These are phyloP conservation scores for Polydrusus tereticollis DNA, from an alignment of 2,888 invertebrate genomes.

Conservation along the genomic window DNA sequence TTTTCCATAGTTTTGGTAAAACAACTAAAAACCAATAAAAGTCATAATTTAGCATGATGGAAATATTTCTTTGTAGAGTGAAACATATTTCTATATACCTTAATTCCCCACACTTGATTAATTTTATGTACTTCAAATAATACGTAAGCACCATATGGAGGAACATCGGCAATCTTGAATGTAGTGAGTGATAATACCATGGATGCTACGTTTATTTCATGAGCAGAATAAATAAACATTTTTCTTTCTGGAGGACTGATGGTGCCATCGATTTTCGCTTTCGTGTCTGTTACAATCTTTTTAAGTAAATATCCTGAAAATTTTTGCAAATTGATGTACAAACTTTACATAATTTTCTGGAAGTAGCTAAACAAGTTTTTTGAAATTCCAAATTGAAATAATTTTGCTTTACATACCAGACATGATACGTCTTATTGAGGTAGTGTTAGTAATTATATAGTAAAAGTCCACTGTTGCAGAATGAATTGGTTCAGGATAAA, in stretches of 20 bases:
- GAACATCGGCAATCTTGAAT: constrained; percentile 39
- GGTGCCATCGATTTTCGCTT: constrained; percentile 51
- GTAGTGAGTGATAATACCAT: constrained; percentile 44
- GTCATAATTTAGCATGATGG: no score
- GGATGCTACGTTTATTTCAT: constrained; percentile 49
- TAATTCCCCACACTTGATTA: constrained; percentile 44
- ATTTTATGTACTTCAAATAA: constrained; percentile 51
- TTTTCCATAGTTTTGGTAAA: neutral
- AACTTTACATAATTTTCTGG: no score
- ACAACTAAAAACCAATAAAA: neutral
- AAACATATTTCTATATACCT: constrained; percentile 31
- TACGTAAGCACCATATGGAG: constrained; percentile 47
- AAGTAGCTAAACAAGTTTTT: neutral
- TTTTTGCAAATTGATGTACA: neutral
- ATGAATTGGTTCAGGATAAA: constrained; percentile 47
- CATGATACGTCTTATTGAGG: constrained; percentile 25
- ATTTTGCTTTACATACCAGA: constrained; percentile 37
- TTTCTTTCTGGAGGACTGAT: constrained; percentile 44
- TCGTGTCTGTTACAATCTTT: constrained; percentile 57
- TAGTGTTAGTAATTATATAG: constrained; percentile 43
- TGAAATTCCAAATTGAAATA: neutral
- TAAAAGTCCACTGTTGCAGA: constrained; percentile 36
- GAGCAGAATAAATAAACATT: constrained; percentile 53
- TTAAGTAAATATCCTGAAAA: constrained; percentile 50
- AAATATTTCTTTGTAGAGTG: no score